Evolutionary conservation across 1,140 invertebrate genomes (phyloP).

Genomic region (Triops cancriformis): DNA sequence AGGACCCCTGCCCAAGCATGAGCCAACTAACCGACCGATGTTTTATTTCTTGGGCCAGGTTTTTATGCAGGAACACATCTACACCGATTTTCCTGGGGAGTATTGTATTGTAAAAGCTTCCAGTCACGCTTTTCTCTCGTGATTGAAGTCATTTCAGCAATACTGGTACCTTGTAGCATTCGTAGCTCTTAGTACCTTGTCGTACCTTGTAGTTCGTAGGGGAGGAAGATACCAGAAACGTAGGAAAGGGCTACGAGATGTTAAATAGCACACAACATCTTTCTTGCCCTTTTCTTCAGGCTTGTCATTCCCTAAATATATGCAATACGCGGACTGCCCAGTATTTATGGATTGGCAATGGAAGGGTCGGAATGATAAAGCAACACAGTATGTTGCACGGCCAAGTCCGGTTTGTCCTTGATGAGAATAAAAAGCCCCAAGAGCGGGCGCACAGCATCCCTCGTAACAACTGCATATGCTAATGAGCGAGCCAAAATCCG

Average conservation of each 20-base stretch:
- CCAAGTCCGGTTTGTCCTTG: conserved; percentile 3
- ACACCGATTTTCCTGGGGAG: not conserved
- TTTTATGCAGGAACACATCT: not conserved
- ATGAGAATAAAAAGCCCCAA: not conserved
- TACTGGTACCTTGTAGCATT: not conserved
- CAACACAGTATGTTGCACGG: not conserved
- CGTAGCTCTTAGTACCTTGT: not conserved
- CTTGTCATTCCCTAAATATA: not conserved
- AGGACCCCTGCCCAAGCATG: not conserved
- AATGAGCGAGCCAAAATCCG: conserved; percentile 4
- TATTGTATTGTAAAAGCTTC: not conserved
- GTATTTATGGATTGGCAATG: not conserved
- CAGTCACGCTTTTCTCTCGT: not conserved
- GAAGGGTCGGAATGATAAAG: not conserved
- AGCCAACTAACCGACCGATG: not conserved
- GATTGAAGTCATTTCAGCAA: not conserved
- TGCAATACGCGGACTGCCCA: not conserved
- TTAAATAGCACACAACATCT: not conserved
- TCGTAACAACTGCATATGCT: not conserved
- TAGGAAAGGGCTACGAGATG: not conserved
- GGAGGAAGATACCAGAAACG: not conserved
- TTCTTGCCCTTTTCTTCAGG: not conserved
- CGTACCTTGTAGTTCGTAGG: too few species aligned
- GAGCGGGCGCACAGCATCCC: not conserved
- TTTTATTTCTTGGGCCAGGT: not conserved